Evolutionary conservation across 1,140 invertebrate species (phyloP), one percentile per base, ranked within the genome.

Genomic region (Pantala flavescens): DNA sequence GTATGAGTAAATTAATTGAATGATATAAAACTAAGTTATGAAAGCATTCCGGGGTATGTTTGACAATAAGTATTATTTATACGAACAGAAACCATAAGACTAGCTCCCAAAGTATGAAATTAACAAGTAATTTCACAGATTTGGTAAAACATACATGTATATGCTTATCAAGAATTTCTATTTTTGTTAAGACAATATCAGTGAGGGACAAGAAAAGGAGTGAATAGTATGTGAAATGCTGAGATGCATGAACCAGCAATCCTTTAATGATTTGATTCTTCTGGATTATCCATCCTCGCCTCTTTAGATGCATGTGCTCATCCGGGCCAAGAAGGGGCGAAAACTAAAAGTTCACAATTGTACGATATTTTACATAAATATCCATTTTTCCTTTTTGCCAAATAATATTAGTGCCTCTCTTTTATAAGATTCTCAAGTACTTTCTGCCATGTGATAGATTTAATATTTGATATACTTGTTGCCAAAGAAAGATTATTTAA

Each of bases 241-340:
- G n/a, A 63, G 49, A 63, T 63, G 49, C 49, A 63, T 63, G 49
- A 16, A 63, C 49, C 49, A 63, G 49, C 49, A 63, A 63, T 63
- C 49, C 49, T 63, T 21, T 63, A 21, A 63, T 63, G 12, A 63
- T 63, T 16, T 21, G 12, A 63, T 19, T 63, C 49, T 63, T 63
- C n/a, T 36, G 16, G 12, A 63, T 63, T 19, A 63, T 36, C 28
- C 49, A 63, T 63, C 49, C 49, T 21, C 5, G 49, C 49, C 49
- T 63, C 12, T 63, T 63, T 63, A 63, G 49, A 63, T 63, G 49
- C 49, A 63, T 63, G 49, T 63, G 49, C 49, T 63, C 49, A 12
- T 63, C 49, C 12, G 49, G 49, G 49, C 49, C 49, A 21, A 12
- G 49, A 63, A 63, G n/a, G 16, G n/a, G 28, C 3, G n/a, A 63